Conservation (phyloP, 2,888 invertebrate species). For the Drosophila monieri region DNA sequence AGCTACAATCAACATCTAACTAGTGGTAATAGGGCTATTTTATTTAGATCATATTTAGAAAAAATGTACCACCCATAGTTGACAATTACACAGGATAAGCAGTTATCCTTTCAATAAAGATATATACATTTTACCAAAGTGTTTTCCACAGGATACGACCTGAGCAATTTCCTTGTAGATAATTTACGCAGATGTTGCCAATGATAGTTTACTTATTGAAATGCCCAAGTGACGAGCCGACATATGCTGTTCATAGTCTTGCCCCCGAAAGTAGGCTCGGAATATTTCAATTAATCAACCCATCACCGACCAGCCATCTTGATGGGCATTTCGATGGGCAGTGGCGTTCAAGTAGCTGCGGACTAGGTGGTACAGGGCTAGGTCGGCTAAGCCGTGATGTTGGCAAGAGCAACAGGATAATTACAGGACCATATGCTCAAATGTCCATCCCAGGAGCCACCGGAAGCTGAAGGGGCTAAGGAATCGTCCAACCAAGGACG, state of each 20-base stretch:
- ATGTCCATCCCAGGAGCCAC: slow-evolving; percentile 55
- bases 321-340: slow-evolving; percentile 62
- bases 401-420: slow-evolving; percentile 68
- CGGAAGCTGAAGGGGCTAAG: slow-evolving; percentile 30
- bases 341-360: slow-evolving; percentile 41
- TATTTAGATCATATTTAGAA: too few species aligned
- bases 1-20: neutral
- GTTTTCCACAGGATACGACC: neutral
- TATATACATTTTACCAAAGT: too few species aligned
- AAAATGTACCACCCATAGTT: too few species aligned
- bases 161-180: neutral
- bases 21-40: too few species aligned
- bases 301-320: slow-evolving; percentile 33
- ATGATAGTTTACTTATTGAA: slow-evolving; percentile 18
- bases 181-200: neutral
- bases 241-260: slow-evolving; percentile 26
- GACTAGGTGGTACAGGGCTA: slow-evolving; percentile 17
- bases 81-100: too few species aligned
- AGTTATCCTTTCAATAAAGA: too few species aligned
- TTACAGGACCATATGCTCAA: slow-evolving; percentile 69
- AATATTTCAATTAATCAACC: slow-evolving; percentile 43
- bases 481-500: slow-evolving; percentile 34
- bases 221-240: slow-evolving; percentile 16
- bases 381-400: slow-evolving; percentile 35
- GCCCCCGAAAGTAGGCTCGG: slow-evolving; percentile 14